Evolutionary conservation across 2,888 invertebrate genomes (phyloP).

Genomic region (Meiosimyza decipiens): DNA sequence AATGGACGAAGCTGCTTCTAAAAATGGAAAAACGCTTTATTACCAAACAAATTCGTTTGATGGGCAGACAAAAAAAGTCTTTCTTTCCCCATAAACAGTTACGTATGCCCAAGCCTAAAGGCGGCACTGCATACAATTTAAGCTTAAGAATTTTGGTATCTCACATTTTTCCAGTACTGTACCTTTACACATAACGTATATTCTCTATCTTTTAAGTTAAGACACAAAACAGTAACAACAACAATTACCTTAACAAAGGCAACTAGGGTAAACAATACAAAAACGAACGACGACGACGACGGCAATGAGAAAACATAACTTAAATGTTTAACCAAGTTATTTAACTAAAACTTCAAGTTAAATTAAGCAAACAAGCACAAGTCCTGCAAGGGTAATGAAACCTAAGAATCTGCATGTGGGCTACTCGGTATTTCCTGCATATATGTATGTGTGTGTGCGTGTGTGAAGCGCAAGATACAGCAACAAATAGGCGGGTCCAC

Average conservation of each 20-base stretch:
- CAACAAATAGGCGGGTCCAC: slow-evolving; percentile 45
- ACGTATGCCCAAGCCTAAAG: too few species aligned
- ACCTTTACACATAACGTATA: background rate
- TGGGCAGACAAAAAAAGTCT: too few species aligned
- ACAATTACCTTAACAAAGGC: too few species aligned
- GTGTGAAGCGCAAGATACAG: slow-evolving; percentile 25
- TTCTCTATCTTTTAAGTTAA: slow-evolving; percentile 14
- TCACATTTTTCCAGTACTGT: too few species aligned
- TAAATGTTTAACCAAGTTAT: slow-evolving; percentile 50
- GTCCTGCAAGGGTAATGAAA: background rate
- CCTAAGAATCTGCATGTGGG: too few species aligned
- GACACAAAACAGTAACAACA: slow-evolving; percentile 28
- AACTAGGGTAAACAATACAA: slow-evolving; percentile 29
- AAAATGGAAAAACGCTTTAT: too few species aligned
- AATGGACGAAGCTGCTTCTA: too few species aligned
- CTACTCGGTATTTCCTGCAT: background rate
- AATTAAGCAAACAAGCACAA: slow-evolving; percentile 52
- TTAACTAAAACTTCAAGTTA: slow-evolving; percentile 53
- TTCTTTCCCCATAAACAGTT: too few species aligned
- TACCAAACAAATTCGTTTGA: too few species aligned
- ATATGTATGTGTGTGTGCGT: slow-evolving; percentile 4
- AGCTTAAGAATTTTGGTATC: too few species aligned
- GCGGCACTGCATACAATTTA: too few species aligned
- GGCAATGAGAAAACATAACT: slow-evolving; percentile 42
- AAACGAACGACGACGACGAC: slow-evolving; percentile 21